phyloP scores from a whole-genome alignment of 2,888 invertebrate species.

The Sinopyrophorus schimmeli region DNA sequence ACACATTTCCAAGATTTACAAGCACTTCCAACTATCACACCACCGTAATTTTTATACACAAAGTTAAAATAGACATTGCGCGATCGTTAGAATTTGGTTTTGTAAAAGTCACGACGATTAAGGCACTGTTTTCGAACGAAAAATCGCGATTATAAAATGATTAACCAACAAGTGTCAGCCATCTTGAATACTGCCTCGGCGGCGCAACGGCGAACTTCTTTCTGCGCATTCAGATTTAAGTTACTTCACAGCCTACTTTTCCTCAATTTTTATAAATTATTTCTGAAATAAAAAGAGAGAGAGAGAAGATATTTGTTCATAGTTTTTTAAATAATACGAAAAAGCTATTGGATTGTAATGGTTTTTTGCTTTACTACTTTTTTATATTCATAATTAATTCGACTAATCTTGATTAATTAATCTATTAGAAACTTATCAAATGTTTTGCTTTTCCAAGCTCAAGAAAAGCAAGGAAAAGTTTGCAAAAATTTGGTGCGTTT shows the following conservation, averaged over 20 bases:
- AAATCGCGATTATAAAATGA: constrained; percentile 43
- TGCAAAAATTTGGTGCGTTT: too few species aligned
- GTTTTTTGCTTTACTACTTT: too few species aligned
- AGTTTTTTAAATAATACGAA: too few species aligned
- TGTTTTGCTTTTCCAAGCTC: too few species aligned
- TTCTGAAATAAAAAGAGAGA: background rate
- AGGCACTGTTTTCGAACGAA: constrained; percentile 46
- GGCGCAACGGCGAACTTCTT: constrained; percentile 19
- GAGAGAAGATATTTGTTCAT: too few species aligned
- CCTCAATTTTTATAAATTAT: background rate
- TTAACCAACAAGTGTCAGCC: constrained; percentile 56
- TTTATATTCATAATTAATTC: too few species aligned
- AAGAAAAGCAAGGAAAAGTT: too few species aligned
- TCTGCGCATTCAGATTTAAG: constrained; percentile 30
- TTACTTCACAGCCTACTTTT: constrained; percentile 4
- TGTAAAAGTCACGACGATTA: constrained; percentile 41
- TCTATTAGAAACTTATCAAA: too few species aligned
- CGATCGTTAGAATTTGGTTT: constrained; percentile 32
- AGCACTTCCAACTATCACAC: constrained; percentile 45
- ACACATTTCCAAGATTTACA: constrained; percentile 47
- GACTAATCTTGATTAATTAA: too few species aligned
- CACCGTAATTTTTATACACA: constrained; percentile 24
- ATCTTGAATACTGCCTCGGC: constrained; percentile 46
- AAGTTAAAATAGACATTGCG: constrained; percentile 26
- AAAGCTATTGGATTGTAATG: too few species aligned